Base-by-base conservation (phyloP, 92 coral and sea anemone genomes). In the Actinostola sp. region DNA sequence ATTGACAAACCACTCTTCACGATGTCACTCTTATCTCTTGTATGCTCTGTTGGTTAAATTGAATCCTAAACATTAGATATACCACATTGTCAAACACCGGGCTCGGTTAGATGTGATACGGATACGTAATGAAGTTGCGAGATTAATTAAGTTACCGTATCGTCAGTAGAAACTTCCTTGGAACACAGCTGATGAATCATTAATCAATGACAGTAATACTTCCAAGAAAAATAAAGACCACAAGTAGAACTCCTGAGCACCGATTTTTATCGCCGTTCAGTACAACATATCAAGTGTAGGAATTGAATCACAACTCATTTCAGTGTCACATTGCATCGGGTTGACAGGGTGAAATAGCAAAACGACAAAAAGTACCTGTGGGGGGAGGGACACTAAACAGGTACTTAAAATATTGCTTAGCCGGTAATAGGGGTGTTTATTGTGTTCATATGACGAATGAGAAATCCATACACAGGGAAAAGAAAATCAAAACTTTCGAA, bases 21-120 rank as follows among this genome's bases (percentile, higher is more conserved):
- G 21, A 35, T 45, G 61, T 35, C 35, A 35, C 32, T 75, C 33
- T 17, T 62, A 46, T 53, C 65, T 36, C 0, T 29, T 58, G 42
- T 25, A 72, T 61, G 79, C 61, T 57, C 79, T 73, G 70, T 35
- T 41, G 81, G 39, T 29, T 49, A 28, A 63, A 70, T 25, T 74
- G 71, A 48, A 74, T 30, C 21, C 48, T 16, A 70, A 75, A 75
- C 72, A 51, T 73, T 25, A 66, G 81, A 24, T 20, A 50, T 15
- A 28, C 70, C 53, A 32, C 73, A 36, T 48, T 14, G 65, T 45
- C 1, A 11, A 48, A 48, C 71, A 61, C 29, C 27, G 48, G 32
- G 36, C 8, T 23, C 36, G 17, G 28, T 36, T 25, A 31, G 60
- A 17, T 43, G 29, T 17, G 54, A 5, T 48, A 66, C 29, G 24